Conservation (phyloP, 2,797 vertebrate species). For the Scleropages formosus region DNA sequence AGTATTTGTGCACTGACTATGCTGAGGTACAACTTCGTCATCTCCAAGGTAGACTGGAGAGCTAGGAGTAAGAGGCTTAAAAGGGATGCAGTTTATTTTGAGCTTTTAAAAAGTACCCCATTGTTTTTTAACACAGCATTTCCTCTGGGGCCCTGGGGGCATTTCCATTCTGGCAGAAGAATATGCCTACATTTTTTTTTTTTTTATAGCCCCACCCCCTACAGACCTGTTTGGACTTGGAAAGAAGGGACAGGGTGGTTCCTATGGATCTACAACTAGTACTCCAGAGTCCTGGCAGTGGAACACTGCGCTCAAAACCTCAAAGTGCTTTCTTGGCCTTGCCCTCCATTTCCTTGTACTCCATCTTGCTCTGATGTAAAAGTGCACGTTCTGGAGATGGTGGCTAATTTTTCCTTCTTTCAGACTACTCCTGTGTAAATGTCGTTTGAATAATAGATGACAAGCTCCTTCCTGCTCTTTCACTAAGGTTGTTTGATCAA, state of each 20-base stretch:
- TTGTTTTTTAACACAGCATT: not conserved
- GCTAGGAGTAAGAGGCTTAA: too few species aligned
- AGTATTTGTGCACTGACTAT: too few species aligned
- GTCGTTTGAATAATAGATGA: constrained; percentile 27
- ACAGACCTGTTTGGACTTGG: too few species aligned
- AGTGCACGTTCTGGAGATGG: not conserved
- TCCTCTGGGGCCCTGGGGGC: not conserved
- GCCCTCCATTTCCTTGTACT: not conserved
- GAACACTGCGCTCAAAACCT: not conserved
- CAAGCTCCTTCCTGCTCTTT: constrained; percentile 3
- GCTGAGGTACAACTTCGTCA: too few species aligned
- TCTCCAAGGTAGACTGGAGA: too few species aligned
- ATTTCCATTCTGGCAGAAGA: not conserved
- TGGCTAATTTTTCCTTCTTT: not conserved
- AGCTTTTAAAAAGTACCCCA: not conserved
- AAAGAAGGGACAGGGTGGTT: not conserved
- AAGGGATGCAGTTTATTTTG: too few species aligned
- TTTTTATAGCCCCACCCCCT: not conserved
- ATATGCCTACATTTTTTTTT: not conserved
- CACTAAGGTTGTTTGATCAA: constrained; percentile 5
- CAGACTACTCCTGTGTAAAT: constrained; percentile 13
- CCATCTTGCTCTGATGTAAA: not conserved
- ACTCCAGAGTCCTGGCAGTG: not conserved
- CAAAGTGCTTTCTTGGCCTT: not conserved
- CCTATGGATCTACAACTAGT: not conserved